Base-by-base conservation (phyloP, 2,113 vertebrate genomes). In the Corythornis cristatus region DNA sequence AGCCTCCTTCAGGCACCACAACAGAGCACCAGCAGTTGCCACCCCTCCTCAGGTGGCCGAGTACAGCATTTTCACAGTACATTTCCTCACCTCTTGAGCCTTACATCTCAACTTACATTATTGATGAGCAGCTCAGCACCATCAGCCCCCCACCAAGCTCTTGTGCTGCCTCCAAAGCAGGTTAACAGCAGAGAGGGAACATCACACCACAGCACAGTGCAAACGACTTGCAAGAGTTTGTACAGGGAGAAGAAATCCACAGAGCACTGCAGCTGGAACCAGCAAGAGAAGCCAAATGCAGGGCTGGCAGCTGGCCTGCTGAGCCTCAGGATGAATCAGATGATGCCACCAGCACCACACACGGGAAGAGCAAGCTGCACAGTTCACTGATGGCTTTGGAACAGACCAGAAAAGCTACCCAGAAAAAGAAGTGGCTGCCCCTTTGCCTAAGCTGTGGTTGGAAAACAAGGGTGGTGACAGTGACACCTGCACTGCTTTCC, bases 1-100 rank as follows among this genome's bases (percentile, higher is more conserved):
- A 97, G 95, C 95, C 89, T 94, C 92, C 95, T 87, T 62, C 96
- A 91, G 91, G 81, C 92, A 94, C 91, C 91, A 92, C 95, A 42
- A 77, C 75, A 95, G 89, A 96, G 97, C 96, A 96, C 90, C 96
- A 94, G 95, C 96, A 83, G 86, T 19, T n/a, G 90, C 89, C 81
- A n/a, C 92, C 93, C 86, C 53, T 25, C 7, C 19, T 28, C 66
- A 93, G 79, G 79, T 11, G 84, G 94, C 88, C 94, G 90, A 54
- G 79, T 40, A 80, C 75, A 85, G 95, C 90, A 60, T 35, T 97
- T 96, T 75, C 95, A 96, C 95, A 96, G 94, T 33, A 82, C 83
- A 64, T 54, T 66, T 91, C 94, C 96, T 96, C 45, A 4, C 40
- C 91, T 91, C 87, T 62, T 3, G 60, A 92, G 92, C 86, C 89